Percentiles rank a stretch among this genome's conserved stretches.
phyloP scores from a whole-genome alignment of 2,888 invertebrate genomes.

The Spatulosminthurus flaviceps region DNA sequence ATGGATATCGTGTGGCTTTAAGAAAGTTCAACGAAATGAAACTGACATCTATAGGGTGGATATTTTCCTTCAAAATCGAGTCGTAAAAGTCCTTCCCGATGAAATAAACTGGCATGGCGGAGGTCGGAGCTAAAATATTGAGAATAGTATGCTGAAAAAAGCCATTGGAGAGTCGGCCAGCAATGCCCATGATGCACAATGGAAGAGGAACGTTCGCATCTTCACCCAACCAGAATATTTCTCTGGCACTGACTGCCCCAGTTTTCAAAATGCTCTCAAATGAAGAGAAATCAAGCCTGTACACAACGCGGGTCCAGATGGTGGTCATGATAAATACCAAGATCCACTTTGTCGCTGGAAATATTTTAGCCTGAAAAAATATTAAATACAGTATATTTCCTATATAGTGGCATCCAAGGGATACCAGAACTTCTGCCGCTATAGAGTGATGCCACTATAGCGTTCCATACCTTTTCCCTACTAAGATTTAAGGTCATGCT shows the following conservation, averaged over 20 bases:
- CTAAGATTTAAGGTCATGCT: no score
- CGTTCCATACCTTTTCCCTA: no score
- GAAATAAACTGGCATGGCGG: neutral
- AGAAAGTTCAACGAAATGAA: no score
- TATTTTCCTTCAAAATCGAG: neutral
- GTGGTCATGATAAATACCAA: neutral
- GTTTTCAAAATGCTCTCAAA: neutral
- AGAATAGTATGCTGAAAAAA: slow-evolving; percentile 16
- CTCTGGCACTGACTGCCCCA: neutral
- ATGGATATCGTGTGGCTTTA: no score
- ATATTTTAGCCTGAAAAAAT: slow-evolving; percentile 5
- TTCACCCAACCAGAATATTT: neutral
- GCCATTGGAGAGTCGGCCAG: neutral
- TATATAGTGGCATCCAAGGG: no score
- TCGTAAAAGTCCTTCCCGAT: slow-evolving; percentile 13
- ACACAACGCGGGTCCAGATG: neutral
- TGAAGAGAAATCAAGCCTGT: neutral
- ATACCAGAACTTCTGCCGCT: no score
- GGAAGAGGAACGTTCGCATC: neutral
- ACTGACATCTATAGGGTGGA: no score
- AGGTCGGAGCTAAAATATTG: neutral
- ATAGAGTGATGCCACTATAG: no score
- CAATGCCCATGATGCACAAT: neutral
- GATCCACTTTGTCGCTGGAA: neutral
- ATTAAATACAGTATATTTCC: neutral